Conservation (phyloP, 2,113 vertebrate species). For the Melanotaenia duboulayi region DNA sequence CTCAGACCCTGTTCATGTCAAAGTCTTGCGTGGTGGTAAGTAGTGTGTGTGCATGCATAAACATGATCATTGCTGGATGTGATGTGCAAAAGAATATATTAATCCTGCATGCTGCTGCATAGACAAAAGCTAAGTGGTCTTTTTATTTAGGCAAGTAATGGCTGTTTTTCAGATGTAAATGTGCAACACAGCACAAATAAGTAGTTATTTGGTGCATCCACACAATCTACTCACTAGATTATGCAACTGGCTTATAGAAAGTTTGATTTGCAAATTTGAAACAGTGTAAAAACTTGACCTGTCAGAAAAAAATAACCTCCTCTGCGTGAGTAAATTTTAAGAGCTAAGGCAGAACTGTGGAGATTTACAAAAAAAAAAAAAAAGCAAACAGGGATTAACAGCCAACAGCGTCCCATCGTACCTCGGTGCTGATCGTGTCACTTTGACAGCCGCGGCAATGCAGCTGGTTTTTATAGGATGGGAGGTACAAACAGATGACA, state of each 20-base stretch:
- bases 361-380: slow-evolving; percentile 24
- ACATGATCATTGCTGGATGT: slow-evolving; percentile 10
- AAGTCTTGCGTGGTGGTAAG: slow-evolving; percentile 96
- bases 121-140: slow-evolving; percentile 6
- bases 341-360: slow-evolving; percentile 31
- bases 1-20: slow-evolving; percentile 95
- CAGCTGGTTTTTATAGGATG: slow-evolving; percentile 46
- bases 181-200: slow-evolving; percentile 30
- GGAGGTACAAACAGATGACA: slow-evolving; percentile 46
- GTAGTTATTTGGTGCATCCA: slow-evolving; percentile 19
- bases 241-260: slow-evolving; percentile 39
- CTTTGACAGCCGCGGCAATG: slow-evolving; percentile 44
- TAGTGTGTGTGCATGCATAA: slow-evolving; percentile 11
- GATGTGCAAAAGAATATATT: slow-evolving; percentile 8
- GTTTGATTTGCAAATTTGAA: slow-evolving; percentile 25
- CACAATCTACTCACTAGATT: slow-evolving; percentile 36
- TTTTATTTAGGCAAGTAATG: slow-evolving; percentile 23
- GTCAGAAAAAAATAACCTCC: slow-evolving; percentile 46
- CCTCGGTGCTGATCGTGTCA: slow-evolving; percentile 29
- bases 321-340: slow-evolving; percentile 48
- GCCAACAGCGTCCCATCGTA: slow-evolving; percentile 33
- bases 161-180: slow-evolving; percentile 20
- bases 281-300: slow-evolving; percentile 36
- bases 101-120: slow-evolving; percentile 10
- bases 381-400: slow-evolving; percentile 58